Percentiles rank a stretch among this genome's conserved stretches.
phyloP scores from a whole-genome alignment of 1,140 invertebrate genomes.

The Listronotus bonariensis region DNA sequence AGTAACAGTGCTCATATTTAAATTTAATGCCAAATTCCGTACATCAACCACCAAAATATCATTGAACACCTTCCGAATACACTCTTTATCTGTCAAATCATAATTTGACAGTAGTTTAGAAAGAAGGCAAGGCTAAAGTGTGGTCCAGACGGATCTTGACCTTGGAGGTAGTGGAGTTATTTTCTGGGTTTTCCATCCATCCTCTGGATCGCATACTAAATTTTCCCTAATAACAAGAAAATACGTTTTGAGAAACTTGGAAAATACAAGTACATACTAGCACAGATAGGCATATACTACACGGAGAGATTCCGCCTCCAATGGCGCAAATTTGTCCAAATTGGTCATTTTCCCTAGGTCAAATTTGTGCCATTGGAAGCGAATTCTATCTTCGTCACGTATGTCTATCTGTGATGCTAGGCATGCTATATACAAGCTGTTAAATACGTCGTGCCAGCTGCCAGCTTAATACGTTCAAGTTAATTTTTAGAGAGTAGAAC shows the following conservation, averaged over 20 bases:
- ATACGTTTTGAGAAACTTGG: not conserved
- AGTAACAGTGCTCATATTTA: slow-evolving; percentile 81
- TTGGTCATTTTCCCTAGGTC: too few relatives aligned
- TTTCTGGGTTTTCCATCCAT: slow-evolving; percentile 66
- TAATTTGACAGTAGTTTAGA: slow-evolving; percentile 39
- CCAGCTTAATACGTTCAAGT: too few relatives aligned
- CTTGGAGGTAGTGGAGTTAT: slow-evolving; percentile 44
- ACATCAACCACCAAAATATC: slow-evolving; percentile 66
- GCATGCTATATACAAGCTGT: too few relatives aligned
- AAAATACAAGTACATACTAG: not conserved
- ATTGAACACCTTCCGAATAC: slow-evolving; percentile 54
- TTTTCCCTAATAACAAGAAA: slow-evolving; percentile 62
- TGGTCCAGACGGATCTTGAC: slow-evolving; percentile 66
- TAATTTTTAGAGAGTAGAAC: too few relatives aligned
- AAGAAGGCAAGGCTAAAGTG: slow-evolving; percentile 51
- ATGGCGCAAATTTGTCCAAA: too few relatives aligned
- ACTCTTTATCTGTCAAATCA: slow-evolving; percentile 55
- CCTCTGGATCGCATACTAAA: slow-evolving; percentile 72
- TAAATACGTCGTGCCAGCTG: too few relatives aligned
- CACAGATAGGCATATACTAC: too few relatives aligned
- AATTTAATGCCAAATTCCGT: slow-evolving; percentile 67
- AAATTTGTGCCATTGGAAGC: too few relatives aligned
- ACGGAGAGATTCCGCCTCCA: too few relatives aligned
- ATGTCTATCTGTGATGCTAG: too few relatives aligned
- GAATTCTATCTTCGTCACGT: too few relatives aligned